Evolutionary conservation across 2,113 vertebrate species (phyloP).

Genomic region (Ictalurus punctatus): DNA sequence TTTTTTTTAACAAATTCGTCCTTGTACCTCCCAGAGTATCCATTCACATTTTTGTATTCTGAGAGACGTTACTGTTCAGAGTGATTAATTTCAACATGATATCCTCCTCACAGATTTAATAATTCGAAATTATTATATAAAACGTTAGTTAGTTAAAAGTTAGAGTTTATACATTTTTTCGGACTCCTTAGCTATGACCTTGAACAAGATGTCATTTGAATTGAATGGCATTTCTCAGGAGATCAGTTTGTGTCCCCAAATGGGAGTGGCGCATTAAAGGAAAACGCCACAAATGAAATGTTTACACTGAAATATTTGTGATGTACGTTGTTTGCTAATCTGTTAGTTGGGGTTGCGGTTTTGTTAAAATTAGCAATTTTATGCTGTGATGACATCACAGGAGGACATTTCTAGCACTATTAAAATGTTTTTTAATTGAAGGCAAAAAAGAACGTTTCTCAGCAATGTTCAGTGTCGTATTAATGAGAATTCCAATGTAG

Average conservation of each 20-base stretch:
- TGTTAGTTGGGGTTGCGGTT: background rate
- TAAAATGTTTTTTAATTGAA: background rate
- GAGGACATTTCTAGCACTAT: background rate
- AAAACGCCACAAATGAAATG: background rate
- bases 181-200: background rate
- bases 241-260: background rate
- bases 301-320: background rate
- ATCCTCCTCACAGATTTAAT: background rate
- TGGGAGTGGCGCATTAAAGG: background rate
- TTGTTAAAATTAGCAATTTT: background rate
- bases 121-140: background rate
- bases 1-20: no score
- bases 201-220: background rate
- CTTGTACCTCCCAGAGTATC: background rate
- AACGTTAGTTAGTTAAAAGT: background rate
- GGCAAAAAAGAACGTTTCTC: background rate
- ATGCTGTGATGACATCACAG: background rate
- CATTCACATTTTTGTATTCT: background rate
- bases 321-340: background rate
- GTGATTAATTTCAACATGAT: background rate
- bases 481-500: background rate
- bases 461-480: background rate
- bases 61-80: background rate
- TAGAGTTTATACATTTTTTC: no score
- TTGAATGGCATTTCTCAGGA: background rate